phyloP scores from a whole-genome alignment of 1,140 invertebrate genomes.

The Tetragonula clypearis region DNA sequence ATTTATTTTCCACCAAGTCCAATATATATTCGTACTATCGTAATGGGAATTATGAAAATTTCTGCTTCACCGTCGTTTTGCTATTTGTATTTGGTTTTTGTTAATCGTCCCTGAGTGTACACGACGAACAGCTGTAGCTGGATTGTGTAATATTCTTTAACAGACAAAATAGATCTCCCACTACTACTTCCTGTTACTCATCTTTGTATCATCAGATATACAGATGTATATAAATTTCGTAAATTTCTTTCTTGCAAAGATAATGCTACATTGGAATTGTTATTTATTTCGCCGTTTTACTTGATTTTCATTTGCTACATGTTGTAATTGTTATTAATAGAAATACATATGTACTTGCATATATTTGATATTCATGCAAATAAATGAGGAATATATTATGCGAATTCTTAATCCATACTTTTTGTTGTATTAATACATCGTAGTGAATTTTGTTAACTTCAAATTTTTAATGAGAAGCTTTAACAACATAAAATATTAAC shows the following conservation, averaged over 20 bases:
- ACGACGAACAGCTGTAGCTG: constrained; percentile 67
- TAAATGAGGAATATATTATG: background rate
- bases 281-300: background rate
- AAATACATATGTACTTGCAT: background rate
- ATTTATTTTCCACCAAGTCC: background rate
- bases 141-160: constrained; percentile 65
- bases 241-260: background rate
- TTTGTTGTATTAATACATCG: background rate
- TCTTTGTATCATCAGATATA: constrained; percentile 45
- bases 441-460: background rate
- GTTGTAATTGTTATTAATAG: constrained; percentile 40
- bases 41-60: background rate
- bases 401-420: background rate
- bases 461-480: background rate
- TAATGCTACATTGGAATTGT: background rate
- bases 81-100: constrained; percentile 25
- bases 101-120: constrained; percentile 54
- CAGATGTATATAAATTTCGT: constrained; percentile 38
- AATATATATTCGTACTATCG: background rate
- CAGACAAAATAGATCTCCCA: constrained; percentile 67
- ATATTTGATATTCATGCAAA: constrained; percentile 8
- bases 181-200: constrained; percentile 29
- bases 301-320: constrained; percentile 12
- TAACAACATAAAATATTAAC: background rate
- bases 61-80: background rate